Base-by-base conservation (phyloP, 2,113 vertebrate genomes). In the Papio anubis region DNA sequence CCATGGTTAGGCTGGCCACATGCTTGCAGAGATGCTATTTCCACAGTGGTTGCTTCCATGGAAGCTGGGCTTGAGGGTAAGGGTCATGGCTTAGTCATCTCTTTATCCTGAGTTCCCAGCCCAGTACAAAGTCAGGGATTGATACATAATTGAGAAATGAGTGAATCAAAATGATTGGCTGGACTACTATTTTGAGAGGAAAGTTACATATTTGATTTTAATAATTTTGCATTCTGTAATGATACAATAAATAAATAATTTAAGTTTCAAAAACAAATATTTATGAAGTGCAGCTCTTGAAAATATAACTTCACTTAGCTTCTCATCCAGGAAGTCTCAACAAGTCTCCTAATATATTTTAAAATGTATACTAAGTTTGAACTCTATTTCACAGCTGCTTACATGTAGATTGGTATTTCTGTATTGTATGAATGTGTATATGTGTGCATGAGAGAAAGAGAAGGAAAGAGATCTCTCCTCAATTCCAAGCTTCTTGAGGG, bases 1-100 rank as follows among this genome's bases (percentile, higher is more conserved):
- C 43, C 5, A 18, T 0, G 2, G 21, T 66, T 13, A 23, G 5
- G 3, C 30, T 75, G 2, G 4, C 7, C 43, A 8, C 0, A 0
- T 8, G 32, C 13, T 11, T 17, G 14, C 10, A 4, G 6, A 48
- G 16, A 32, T 6, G 5, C 80, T 43, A 18, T 21, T 80, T 43
- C 20, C 32, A n/a, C 0, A 1, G 18, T 10, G 8, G 30, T 59
- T 89, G 38, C 45, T 48, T 43, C 87, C 40, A 32, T 1, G 1
- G 35, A 25, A 13, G 48, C 10, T 20, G 35, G 43, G 57, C 9
- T 45, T 12, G 25, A 57, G 6, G 8, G 8, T 1, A 64, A 2
- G 25, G 40, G 38, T 23, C 75, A 27, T 21, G 13, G n/a, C 66
- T 64, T n/a, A 32, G 40, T 75, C 30, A 38, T 50, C 70, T 72